These are phyloP conservation scores for Brachionus rubens DNA, from an alignment of 1,140 invertebrate genomes.

Conservation along the genomic window DNA sequence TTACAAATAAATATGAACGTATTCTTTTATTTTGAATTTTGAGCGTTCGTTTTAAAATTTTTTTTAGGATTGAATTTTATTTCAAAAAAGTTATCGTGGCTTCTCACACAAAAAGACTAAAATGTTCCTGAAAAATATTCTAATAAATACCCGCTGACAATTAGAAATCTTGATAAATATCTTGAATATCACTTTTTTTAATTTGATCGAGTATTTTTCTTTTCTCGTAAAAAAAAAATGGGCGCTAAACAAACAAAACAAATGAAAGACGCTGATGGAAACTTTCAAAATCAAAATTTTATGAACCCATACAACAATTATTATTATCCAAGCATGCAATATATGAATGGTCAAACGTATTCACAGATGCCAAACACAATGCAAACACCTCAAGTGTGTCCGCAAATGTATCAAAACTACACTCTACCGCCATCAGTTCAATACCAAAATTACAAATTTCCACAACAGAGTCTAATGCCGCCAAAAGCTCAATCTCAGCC, in stretches of 20 bases:
- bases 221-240: not conserved
- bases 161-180: too few relatives aligned
- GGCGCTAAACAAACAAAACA: not conserved
- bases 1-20: too few relatives aligned
- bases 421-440: not conserved
- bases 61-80: too few relatives aligned
- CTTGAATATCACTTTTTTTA: too few relatives aligned
- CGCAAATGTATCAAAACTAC: slow-evolving; percentile 7
- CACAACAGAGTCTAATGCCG: not conserved
- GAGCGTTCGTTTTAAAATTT: too few relatives aligned
- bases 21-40: too few relatives aligned
- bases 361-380: not conserved
- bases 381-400: not conserved
- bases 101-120: too few relatives aligned
- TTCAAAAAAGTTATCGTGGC: too few relatives aligned
- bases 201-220: too few relatives aligned
- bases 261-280: not conserved
- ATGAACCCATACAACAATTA: slow-evolving; percentile 5
- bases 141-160: too few relatives aligned
- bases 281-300: not conserved
- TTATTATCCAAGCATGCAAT: slow-evolving; percentile 29
- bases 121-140: too few relatives aligned
- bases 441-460: slow-evolving; percentile 3
- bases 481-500: not conserved
- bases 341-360: not conserved